A percentile compares a stretch with the other conserved stretches of the same genome.
Conservation (phyloP, 1,140 invertebrate species). For the Adelges cooleyi region DNA sequence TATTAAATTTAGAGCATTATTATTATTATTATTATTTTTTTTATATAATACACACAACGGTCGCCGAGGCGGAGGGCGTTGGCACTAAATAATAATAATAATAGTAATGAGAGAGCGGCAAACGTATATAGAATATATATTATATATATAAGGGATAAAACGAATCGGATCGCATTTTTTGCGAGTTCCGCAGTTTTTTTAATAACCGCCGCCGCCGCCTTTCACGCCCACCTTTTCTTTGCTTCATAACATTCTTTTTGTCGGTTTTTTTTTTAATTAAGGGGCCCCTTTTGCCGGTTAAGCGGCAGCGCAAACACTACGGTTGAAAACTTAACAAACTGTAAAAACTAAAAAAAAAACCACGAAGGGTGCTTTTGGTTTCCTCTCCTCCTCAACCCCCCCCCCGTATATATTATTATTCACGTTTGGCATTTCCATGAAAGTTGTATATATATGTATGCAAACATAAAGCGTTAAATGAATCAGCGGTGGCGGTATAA, state of each 20-base stretch:
- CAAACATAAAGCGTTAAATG: conserved; percentile 6
- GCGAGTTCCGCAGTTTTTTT: conserved; percentile 11
- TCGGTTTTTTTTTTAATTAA: conserved; percentile 23
- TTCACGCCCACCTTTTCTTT: conserved; percentile 16
- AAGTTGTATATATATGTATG: too few relatives aligned
- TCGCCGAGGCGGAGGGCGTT: neutral
- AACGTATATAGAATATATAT: too few relatives aligned
- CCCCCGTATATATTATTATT: too few relatives aligned
- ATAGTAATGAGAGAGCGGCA: conserved; percentile 18
- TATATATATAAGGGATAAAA: conserved; percentile 3
- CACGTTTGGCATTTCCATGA: conserved; percentile 8
- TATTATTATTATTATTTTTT: too few relatives aligned
- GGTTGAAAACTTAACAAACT: conserved; percentile 18
- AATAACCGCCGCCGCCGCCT: conserved; percentile 16
- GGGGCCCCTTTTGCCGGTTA: conserved; percentile 7
- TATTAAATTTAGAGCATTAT: too few relatives aligned
- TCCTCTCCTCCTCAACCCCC: too few relatives aligned
- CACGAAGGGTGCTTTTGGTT: neutral
- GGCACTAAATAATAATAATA: too few relatives aligned
- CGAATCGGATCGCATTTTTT: conserved; percentile 26
- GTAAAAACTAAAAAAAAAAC: conserved; percentile 20
- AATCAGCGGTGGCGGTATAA: conserved; percentile 3
- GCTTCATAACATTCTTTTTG: conserved; percentile 3
- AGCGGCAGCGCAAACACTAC: conserved; percentile 5
- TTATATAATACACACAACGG: too few relatives aligned